Evolutionary conservation across 37 sponge, comb jelly and placozoan genomes (phyloP), one percentile per base, ranked within the genome.

Genomic region (Cliona cf. orientalis): DNA sequence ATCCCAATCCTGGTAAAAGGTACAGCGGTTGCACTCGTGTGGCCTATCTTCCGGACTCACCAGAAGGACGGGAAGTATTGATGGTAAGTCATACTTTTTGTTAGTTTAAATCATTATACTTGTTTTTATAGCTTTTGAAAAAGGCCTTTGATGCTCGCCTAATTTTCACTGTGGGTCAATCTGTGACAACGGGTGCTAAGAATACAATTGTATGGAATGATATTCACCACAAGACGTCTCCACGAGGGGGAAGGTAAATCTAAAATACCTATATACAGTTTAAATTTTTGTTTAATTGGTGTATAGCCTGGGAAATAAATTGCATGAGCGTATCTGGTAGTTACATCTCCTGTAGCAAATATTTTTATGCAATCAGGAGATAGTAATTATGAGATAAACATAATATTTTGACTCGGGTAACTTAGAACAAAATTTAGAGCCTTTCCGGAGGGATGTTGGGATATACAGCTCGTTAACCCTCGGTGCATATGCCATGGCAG

Each of bases 1-100:
- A 89, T 43, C 94, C 94, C 32, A 85, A 80, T 69, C 94, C 94
- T 41, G 94, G 94, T 35, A 44, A 29, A 22, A n/a, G n/a, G 2
- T 91, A 44, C 77, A 9, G n/a, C 58, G 92, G 83, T 25, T 82
- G 83, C 23, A 36, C 37, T 29, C 42, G 90, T 57, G 65, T 46
- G 25, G 94, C 94, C 34, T 93, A 90, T 49, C 80, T 93, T 19
- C 94, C 94, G 21, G 74, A 81, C 58, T 86, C 56, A 42, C 69
- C 36, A 23, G 78, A 93, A 56, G 94, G 94, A 40, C 21, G 59
- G 29, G 82, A 93, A 76, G 90, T 89, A 0, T 36, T 80, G 38
- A n/a, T n/a, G n/a, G n/a, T n/a, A n/a, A n/a, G n/a, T n/a, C n/a
- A n/a, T n/a, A n/a, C n/a, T n/a, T n/a, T n/a, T n/a, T n/a, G n/a